These are phyloP conservation scores for Calephelis virginiensis DNA, from an alignment of 1,140 invertebrate genomes.

Conservation along the genomic window DNA sequence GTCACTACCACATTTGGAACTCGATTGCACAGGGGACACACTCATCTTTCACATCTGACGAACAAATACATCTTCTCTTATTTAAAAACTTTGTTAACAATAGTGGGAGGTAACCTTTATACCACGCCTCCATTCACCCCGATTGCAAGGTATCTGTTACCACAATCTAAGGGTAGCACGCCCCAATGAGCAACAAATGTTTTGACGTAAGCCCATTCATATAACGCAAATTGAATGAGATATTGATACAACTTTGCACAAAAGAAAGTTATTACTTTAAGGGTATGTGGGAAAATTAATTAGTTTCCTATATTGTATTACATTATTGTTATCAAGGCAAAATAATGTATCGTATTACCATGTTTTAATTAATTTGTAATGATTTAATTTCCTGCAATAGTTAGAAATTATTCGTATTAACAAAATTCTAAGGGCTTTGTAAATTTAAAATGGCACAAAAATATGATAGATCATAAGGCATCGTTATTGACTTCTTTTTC, in stretches of 20 bases:
- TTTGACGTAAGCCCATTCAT: conserved; percentile 71
- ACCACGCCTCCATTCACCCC: conserved; percentile 39
- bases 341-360: not conserved
- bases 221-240: conserved; percentile 50
- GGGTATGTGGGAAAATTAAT: conserved; percentile 76
- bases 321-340: conserved; percentile 17
- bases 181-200: conserved; percentile 57
- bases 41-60: conserved; percentile 43
- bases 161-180: conserved; percentile 52
- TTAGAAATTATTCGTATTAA: not conserved
- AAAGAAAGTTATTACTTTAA: conserved; percentile 74
- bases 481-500: no score
- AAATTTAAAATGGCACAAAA: no score
- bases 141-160: conserved; percentile 42
- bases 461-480: no score
- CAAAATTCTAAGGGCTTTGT: no score
- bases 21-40: conserved; percentile 46
- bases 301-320: conserved; percentile 59
- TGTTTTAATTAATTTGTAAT: conserved; percentile 24
- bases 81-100: conserved; percentile 39
- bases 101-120: conserved; percentile 32
- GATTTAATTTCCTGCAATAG: not conserved
- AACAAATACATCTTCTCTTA: conserved; percentile 19
- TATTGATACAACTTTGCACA: conserved; percentile 69
- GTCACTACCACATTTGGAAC: conserved; percentile 56